phyloP scores from a whole-genome alignment of 2,888 invertebrate genomes.

The Melikaiella ostensackeni region DNA sequence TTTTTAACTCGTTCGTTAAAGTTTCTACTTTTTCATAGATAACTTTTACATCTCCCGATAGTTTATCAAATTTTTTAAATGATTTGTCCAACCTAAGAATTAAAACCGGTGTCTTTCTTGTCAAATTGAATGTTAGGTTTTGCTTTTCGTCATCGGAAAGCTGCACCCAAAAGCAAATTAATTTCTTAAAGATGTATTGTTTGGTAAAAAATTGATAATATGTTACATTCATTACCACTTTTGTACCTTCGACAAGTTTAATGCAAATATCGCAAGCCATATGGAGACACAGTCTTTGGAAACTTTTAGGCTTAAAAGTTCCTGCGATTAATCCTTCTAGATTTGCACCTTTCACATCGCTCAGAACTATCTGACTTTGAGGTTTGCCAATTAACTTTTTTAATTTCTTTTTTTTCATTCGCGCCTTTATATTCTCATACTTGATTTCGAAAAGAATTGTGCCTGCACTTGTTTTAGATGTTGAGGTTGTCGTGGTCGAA shows the following conservation, averaged over 20 bases:
- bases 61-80: not conserved
- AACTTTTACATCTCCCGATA: not conserved
- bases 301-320: constrained; percentile 22
- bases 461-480: not conserved
- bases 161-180: not conserved
- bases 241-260: not conserved
- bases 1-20: not conserved
- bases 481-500: too few species aligned
- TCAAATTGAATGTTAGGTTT: not conserved
- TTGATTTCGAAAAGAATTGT: not conserved
- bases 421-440: not conserved
- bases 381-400: too few species aligned
- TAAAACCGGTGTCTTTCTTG: not conserved
- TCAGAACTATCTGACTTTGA: constrained; percentile 52
- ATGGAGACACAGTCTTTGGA: not conserved
- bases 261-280: constrained; percentile 2
- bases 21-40: not conserved
- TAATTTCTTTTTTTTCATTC: too few species aligned
- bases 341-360: constrained; percentile 4
- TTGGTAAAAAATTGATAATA: too few species aligned
- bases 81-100: not conserved
- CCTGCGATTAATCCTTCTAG: constrained; percentile 23
- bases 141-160: not conserved
- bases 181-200: not conserved
- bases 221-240: not conserved